Percentiles rank a stretch among this genome's conserved stretches.
Conservation (phyloP, 92 coral and sea anemone species). For the Galaxea fascicularis region DNA sequence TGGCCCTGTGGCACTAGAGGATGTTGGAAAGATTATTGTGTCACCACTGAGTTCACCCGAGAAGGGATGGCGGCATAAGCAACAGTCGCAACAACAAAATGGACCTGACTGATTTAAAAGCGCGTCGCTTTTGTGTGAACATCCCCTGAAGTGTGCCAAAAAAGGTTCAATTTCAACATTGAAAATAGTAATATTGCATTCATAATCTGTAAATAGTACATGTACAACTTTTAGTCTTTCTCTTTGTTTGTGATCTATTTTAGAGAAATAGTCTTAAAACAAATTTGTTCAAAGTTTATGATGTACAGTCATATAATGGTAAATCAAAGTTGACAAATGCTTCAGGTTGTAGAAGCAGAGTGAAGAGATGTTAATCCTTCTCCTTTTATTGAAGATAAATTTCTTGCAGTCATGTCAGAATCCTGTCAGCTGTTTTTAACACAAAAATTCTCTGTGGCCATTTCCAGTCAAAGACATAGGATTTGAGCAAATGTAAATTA, state of each 20-base stretch:
- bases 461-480: not conserved
- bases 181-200: not conserved
- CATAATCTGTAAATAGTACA: slow-evolving; percentile 39
- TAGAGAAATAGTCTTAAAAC: slow-evolving; percentile 14
- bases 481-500: not conserved
- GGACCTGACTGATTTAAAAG: slow-evolving; percentile 54
- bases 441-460: not conserved
- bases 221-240: slow-evolving; percentile 7
- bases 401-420: not conserved
- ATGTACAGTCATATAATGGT: slow-evolving; percentile 19
- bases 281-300: not conserved
- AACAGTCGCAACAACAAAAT: slow-evolving; percentile 82
- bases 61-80: slow-evolving; percentile 96
- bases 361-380: not conserved
- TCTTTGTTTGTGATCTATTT: not conserved
- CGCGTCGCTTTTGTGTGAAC: not conserved
- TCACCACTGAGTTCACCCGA: slow-evolving; percentile 98
- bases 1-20: slow-evolving; percentile 70
- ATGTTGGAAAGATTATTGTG: slow-evolving; percentile 88
- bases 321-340: slow-evolving; percentile 12
- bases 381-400: not conserved
- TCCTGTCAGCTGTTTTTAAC: not conserved
- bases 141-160: not conserved
- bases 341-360: slow-evolving; percentile 1
- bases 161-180: not conserved